Base-by-base conservation (phyloP, 2,113 vertebrate genomes). In the Ardeotis arabs region DNA sequence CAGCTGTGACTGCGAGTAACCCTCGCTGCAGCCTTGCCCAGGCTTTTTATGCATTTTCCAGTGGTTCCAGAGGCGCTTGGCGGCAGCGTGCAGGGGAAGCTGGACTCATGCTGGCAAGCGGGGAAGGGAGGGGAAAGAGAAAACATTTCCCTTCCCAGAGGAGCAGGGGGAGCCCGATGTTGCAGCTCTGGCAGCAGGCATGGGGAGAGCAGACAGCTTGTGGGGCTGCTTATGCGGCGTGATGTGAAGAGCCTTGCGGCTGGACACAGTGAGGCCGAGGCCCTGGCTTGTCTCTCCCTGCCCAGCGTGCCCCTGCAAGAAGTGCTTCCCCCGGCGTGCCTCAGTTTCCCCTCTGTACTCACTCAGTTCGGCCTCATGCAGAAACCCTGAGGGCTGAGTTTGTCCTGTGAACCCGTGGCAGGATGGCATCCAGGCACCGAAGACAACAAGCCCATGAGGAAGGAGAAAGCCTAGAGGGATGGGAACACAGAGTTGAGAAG, bases 31-130 rank as follows among this genome's bases (percentile, higher is more conserved):
- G 84, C 76, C 87, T 93, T 95, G 83, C 93, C 79, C 93, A 49
- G 85, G 79, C 41, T 84, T 87, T 96, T 95, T 85, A 95, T 95
- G 91, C 94, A 72, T 95, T 96, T 96, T 96, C 92, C 94, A 96
- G 92, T 7, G 23, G 94, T 75, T 95, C 90, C 95, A 90, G 93
- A 91, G 87, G 84, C 79, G 1, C 89, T 95, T 97, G 96, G 96
- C 96, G 8, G 94, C 86, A 87, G 88, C 4, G 0, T 0, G 0
- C 6, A 3, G 88, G 95, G 93, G 96, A 96, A 97, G 93, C 77
- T 12, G 8, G 90, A 89, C 74, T 95, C 83, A 79, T 1, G 23
- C 90, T 93, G 94, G 89, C 12, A 4, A 82, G 82, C 59, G 67
- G 73, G 55, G 86, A 56, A 12, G 33, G 93, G 93, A 96, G 90